These are phyloP conservation scores for Argopecten irradians DNA, from an alignment of 1,140 invertebrate genomes.

Conservation along the genomic window DNA sequence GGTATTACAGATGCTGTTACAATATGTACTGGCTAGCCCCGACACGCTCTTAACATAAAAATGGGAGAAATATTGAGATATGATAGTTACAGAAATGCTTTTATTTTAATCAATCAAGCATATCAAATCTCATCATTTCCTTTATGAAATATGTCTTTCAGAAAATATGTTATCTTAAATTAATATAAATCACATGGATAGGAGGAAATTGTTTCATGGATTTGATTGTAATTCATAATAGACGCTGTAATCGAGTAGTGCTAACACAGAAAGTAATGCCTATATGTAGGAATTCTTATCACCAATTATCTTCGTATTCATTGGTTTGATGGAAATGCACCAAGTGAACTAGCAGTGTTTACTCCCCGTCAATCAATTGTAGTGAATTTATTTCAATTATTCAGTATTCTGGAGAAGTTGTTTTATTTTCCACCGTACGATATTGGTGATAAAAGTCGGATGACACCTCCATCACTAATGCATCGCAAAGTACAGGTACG, in stretches of 20 bases:
- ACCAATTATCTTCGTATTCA: not conserved
- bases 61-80: not conserved
- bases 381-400: constrained; percentile 19
- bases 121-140: constrained; percentile 15
- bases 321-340: not conserved
- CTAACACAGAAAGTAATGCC: not conserved
- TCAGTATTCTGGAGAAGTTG: not conserved
- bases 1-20: not conserved
- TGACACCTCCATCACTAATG: constrained; percentile 10
- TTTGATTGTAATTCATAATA: not conserved
- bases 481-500: not conserved
- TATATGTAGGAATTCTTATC: not conserved
- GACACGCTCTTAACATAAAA: not conserved
- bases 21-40: not conserved
- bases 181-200: not conserved
- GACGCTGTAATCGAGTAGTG: not conserved
- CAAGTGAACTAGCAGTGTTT: not conserved
- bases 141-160: not conserved
- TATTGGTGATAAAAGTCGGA: not conserved
- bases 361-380: not conserved
- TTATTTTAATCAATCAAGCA: not conserved
- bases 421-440: not conserved
- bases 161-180: not conserved
- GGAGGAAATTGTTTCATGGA: not conserved
- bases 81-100: too few species aligned